phyloP scores from a whole-genome alignment of 1,140 invertebrate species.

The Papilio aristodemus region DNA sequence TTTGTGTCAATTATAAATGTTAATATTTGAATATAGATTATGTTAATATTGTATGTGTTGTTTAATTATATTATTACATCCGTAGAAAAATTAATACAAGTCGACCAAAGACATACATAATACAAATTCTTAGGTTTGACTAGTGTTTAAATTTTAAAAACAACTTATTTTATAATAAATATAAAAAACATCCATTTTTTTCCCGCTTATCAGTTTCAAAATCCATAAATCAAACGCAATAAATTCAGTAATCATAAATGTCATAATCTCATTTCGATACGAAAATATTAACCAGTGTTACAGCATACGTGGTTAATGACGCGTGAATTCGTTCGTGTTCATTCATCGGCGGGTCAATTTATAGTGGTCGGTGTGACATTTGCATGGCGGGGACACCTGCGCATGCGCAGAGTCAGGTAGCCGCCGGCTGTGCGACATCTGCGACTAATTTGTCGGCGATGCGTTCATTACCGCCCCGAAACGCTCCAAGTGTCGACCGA shows the following conservation, averaged over 20 bases:
- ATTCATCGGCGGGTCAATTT: conserved; percentile 37
- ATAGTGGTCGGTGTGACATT: conserved; percentile 59
- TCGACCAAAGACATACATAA: too few species aligned
- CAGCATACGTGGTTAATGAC: not conserved
- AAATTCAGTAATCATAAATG: conserved; percentile 5
- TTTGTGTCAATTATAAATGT: too few species aligned
- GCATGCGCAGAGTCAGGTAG: conserved; percentile 63
- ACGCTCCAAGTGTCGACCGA: conserved; percentile 70
- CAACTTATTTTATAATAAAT: too few species aligned
- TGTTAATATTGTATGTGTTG: too few species aligned
- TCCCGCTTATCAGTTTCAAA: not conserved
- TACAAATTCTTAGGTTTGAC: too few species aligned
- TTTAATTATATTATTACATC: too few species aligned
- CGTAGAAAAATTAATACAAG: too few species aligned
- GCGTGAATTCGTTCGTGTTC: not conserved
- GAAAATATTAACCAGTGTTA: conserved; percentile 12
- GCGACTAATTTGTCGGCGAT: conserved; percentile 74
- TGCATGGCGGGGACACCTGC: conserved; percentile 46
- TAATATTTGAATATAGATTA: too few species aligned
- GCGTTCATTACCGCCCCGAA: conserved; percentile 59
- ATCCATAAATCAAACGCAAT: conserved; percentile 8
- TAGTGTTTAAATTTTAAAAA: too few species aligned
- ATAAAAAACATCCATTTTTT: not conserved
- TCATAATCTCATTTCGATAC: conserved; percentile 13
- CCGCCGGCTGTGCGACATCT: conserved; percentile 75